phyloP scores from a whole-genome alignment of 2,113 vertebrate species.

The Gymnarchus niloticus region DNA sequence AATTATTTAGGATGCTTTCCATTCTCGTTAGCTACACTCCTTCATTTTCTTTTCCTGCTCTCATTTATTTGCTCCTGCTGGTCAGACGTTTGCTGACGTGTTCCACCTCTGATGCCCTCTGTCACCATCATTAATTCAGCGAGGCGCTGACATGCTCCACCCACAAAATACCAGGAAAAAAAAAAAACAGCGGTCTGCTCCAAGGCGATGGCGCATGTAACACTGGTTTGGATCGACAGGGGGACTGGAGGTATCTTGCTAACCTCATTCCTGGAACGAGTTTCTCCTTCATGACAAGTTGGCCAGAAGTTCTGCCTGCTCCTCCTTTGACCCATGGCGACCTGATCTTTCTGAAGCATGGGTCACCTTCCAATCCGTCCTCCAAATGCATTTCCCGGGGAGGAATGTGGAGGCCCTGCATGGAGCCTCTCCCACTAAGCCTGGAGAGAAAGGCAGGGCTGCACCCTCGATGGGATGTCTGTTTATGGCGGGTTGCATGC shows the following conservation, averaged over 20 bases:
- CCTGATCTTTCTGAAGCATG: neutral
- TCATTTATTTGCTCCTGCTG: neutral
- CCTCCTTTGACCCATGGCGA: neutral
- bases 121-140: slow-evolving; percentile 17
- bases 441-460: neutral
- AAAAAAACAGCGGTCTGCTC: neutral
- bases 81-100: neutral
- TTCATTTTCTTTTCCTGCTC: neutral
- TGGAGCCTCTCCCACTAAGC: neutral
- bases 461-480: neutral
- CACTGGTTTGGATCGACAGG: too few relatives aligned
- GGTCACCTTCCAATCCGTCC: neutral
- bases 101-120: neutral
- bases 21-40: neutral
- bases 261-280: too few relatives aligned
- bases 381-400: neutral
- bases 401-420: neutral
- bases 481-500: neutral
- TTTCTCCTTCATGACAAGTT: too few relatives aligned
- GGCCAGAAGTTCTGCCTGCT: neutral
- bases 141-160: neutral
- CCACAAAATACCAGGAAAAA: neutral
- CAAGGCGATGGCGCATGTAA: too few relatives aligned
- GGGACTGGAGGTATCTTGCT: too few relatives aligned
- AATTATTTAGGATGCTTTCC: neutral